These are phyloP conservation scores for Sebastes itinus DNA, from an alignment of 2,797 vertebrate species.

Conservation along the genomic window DNA sequence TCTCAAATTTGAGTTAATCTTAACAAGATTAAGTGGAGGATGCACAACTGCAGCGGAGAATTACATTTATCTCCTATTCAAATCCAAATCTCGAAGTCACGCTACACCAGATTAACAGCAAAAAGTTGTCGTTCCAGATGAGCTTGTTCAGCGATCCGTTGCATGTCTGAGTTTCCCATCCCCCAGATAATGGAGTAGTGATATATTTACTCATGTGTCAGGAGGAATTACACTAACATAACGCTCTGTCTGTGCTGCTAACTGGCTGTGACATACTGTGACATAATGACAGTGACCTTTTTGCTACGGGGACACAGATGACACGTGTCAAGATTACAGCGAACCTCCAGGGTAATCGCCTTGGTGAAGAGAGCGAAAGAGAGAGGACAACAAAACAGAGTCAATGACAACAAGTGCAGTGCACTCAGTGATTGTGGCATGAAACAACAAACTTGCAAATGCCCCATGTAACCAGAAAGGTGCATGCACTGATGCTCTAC, in stretches of 20 bases:
- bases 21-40: background rate
- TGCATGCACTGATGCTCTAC: background rate
- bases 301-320: slow-evolving; percentile 36
- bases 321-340: slow-evolving; percentile 29
- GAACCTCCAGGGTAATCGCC: slow-evolving; percentile 2
- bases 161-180: background rate
- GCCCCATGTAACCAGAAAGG: background rate
- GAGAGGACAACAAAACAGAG: background rate
- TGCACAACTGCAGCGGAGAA: background rate
- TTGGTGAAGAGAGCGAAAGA: slow-evolving; percentile 24
- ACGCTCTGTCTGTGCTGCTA: slow-evolving; percentile 18
- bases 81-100: background rate
- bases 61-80: background rate
- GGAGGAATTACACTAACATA: slow-evolving; percentile 27
- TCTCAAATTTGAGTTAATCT: background rate
- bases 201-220: slow-evolving; percentile 44
- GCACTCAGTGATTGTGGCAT: background rate
- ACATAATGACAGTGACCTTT: slow-evolving; percentile 59
- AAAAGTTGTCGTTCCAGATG: background rate
- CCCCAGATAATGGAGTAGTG: slow-evolving; percentile 4
- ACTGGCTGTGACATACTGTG: slow-evolving; percentile 51
- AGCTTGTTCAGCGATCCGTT: background rate
- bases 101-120: background rate
- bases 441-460: background rate
- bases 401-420: background rate